Percentiles rank a stretch among this genome's conserved stretches.
These are phyloP conservation scores for Platysternon megacephalum DNA, from an alignment of 2,113 vertebrate species.

Conservation along the genomic window DNA sequence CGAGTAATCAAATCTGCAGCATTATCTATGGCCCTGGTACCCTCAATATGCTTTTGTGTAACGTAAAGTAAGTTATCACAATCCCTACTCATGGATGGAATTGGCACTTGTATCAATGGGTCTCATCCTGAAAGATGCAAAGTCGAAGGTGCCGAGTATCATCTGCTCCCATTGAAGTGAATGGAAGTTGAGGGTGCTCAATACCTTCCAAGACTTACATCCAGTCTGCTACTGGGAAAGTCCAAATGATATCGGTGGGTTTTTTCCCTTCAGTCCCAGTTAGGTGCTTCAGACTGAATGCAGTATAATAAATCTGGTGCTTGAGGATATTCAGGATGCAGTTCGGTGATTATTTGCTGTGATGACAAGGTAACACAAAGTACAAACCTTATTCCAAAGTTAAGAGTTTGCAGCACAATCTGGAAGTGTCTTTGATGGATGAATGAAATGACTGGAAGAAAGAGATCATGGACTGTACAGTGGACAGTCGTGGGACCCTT, in stretches of 20 bases:
- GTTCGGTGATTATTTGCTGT: neutral
- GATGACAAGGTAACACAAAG: neutral
- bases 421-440: neutral
- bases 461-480: neutral
- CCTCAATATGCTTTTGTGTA: neutral
- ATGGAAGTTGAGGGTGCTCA: neutral
- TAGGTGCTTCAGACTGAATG: neutral
- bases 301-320: neutral
- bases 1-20: neutral
- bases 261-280: neutral
- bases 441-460: neutral
- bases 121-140: neutral
- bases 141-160: rapidly evolving
- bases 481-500: neutral
- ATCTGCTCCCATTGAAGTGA: neutral
- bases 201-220: neutral
- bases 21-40: neutral
- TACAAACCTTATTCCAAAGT: neutral
- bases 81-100: neutral
- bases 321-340: neutral
- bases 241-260: neutral
- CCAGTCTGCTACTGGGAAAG: neutral
- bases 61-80: neutral
- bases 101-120: neutral
- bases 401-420: neutral